Percentiles rank a stretch among this genome's conserved stretches.
These are phyloP conservation scores for mouse (Mus musculus) DNA, from an alignment of 2,113 vertebrate genomes.

Conservation along the genomic window GRCm39 chr10:49008501-49009000, in stretches of 20 bases:
- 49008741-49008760: conserved; percentile 66
- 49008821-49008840: conserved; percentile 99
- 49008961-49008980: conserved; percentile 99
- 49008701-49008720: neutral
- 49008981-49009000: conserved; percentile 99
- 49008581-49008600: neutral
- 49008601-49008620: too few species aligned
- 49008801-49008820: conserved; percentile 98
- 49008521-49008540: neutral
- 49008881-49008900: conserved; percentile 98
- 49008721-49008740: conserved; percentile 70
- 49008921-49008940: conserved; percentile 98
- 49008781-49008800: conserved; percentile 97
- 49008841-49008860: conserved; percentile 97
- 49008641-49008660: neutral
- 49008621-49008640: neutral
- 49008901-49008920: conserved; percentile 97
- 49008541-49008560: neutral
- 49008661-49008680: neutral
- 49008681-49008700: neutral
- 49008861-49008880: conserved; percentile 99
- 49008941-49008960: conserved; percentile 97
- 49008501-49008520: too few species aligned
- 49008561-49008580: neutral
- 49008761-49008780: conserved; percentile 93